Evolutionary conservation across 1,140 invertebrate genomes (phyloP), one percentile per base, ranked within the genome.

Genomic region (Zaprionus inermis): DNA sequence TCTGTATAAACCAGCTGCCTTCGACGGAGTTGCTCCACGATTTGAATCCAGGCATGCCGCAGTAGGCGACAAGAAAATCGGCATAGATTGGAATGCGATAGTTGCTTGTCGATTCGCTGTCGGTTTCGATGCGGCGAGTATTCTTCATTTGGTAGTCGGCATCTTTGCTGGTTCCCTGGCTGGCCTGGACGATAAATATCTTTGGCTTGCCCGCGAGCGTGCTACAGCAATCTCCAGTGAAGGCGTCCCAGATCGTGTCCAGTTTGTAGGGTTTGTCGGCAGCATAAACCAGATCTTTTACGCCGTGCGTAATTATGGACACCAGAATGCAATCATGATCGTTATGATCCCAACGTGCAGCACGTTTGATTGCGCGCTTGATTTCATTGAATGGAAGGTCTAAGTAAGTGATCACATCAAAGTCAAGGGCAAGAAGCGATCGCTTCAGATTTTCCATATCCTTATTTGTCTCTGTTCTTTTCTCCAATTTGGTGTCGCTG

Each of bases 1-100:
- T 96, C 93, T 99, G 97, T 92, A 99, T 96, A 89, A 99, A 99
- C 98, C 98, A 99, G 0, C 97, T 98, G 5, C 97, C 97, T 22
- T 94, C 93, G 14, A 95, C 96, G 10, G 97, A 97, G 88, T 99
- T 98, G 58, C 98, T 94, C 98, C 97, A 99, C 0, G 98, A 98
- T 92, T 96, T 98, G 92, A 0, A 7, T 32, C 96, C 97, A 86
- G 97, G 96, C 55, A 98, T 96, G 16, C 97, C 98, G 14, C 97
- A 98, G 92, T 97, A 99, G 11, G 96, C 96, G 81, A 99, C 96
- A 12, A 99, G 93, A 92, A 98, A 98, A 92, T 99, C 98, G 20
- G 98, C 98, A 92, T 97, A 96, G 46, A 95, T 94, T 7, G 98
- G 98, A 90, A 99, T 98, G 82, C 95, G 95, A 81, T 97, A 97